Base-by-base conservation (phyloP, 2,113 vertebrate species). In the Pteruthius melanotis region DNA sequence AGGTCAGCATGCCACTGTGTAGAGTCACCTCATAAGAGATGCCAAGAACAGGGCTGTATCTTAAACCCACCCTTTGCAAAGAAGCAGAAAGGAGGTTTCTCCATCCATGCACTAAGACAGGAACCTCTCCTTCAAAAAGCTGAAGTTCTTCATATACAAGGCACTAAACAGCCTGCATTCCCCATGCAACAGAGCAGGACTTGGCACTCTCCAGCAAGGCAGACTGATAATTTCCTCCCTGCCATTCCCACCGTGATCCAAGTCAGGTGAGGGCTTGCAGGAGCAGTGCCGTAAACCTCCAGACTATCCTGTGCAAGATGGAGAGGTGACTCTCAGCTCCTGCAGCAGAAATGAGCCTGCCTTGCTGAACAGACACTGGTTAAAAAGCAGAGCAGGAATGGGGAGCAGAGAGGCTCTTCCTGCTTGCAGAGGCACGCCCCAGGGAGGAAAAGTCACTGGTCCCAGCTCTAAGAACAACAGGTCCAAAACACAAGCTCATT, bases 271-370 rank as follows among this genome's bases (percentile, higher is more conserved):
- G 17, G 31, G 54, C 66, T 53, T 28, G 45, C 37, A 86, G 63
- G 15, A 65, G 15, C 53, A 65, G 53, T 49, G 54, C 17, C 53
- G 53, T 57, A 61, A 90, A 57, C 26, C 17, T 88, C 30, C 63
- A 49, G 44, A 69, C 22, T 50, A 15, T 7, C 28, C 66, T 17
- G 9, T 5, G 8, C 0, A 0, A 63, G 45, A 47, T 8, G 19
- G 54, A 74, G 60, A 59, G 33, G 9, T 26, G 52, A 40, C 15
- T 57, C 22, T 22, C 28, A 44, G 74, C 42, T 83, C 54, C 75
- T 21, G 39, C 76, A 57, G n/a, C 44, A 74, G 54, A 57, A 89
- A 42, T 0, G 0, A 74, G 45, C n/a, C 66, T 57, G n/a, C 49
- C 79, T 72, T 24, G 53, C 59, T 40, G 80, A 83, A 72, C 27